A percentile compares a stretch with the other conserved stretches of the same genome.
phyloP scores from a whole-genome alignment of 2,113 vertebrate species.

The Nannospalax galili region DNA sequence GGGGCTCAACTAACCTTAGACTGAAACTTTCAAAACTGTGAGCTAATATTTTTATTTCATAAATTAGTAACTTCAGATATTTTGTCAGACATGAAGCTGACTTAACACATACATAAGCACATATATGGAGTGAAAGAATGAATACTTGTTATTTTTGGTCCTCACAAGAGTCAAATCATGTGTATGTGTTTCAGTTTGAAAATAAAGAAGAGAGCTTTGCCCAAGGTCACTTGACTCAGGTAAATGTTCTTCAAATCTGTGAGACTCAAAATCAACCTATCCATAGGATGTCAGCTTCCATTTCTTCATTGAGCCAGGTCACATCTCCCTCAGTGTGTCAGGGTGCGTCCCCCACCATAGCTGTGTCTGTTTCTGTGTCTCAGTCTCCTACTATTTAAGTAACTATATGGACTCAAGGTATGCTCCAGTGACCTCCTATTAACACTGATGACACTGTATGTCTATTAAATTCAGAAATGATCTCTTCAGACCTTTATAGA shows the following conservation, averaged over 20 bases:
- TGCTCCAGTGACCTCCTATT: background rate
- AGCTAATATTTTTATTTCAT: background rate
- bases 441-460: background rate
- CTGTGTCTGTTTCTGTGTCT: background rate
- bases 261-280: background rate
- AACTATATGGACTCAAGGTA: background rate
- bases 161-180: background rate
- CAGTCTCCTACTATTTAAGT: background rate
- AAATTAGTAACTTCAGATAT: background rate
- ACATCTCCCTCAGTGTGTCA: rapidly evolving
- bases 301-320: no score
- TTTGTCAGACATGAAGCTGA: background rate
- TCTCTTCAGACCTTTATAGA: background rate
- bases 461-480: background rate
- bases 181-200: background rate
- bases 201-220: background rate
- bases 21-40: background rate
- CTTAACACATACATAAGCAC: background rate
- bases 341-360: background rate
- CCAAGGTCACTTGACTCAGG: background rate
- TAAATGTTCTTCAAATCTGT: no score
- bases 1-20: background rate
- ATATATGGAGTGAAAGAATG: background rate
- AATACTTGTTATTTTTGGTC: background rate
- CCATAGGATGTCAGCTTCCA: rapidly evolving